Evolutionary conservation across 2,888 invertebrate genomes (phyloP).

Genomic region (Dicyrtoma fusca): DNA sequence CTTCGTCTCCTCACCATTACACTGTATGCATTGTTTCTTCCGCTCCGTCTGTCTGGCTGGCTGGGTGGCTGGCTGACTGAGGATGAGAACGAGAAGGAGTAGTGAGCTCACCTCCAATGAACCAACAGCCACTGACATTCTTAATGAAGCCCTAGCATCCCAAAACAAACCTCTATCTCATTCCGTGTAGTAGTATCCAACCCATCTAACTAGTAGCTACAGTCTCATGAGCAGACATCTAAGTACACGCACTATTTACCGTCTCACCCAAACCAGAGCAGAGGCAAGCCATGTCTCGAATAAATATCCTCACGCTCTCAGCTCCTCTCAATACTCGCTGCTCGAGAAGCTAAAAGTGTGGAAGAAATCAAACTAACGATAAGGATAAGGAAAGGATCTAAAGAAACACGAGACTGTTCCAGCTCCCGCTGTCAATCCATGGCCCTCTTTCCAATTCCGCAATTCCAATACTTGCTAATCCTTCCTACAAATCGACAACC

Average conservation of each 20-base stretch:
- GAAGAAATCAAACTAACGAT: too few species aligned
- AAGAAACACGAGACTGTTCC: too few species aligned
- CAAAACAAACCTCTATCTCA: not conserved
- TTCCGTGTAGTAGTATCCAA: not conserved
- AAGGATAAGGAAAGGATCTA: too few species aligned
- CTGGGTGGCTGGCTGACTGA: not conserved
- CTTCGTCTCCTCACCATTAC: not conserved
- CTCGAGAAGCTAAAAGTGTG: too few species aligned
- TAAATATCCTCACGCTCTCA: not conserved
- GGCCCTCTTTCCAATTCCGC: not conserved
- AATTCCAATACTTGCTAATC: not conserved
- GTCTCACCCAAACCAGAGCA: too few species aligned
- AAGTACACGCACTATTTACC: not conserved
- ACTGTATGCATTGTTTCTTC: slow-evolving; percentile 13
- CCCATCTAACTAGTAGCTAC: not conserved
- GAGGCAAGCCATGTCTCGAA: too few species aligned
- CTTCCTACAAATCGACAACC: slow-evolving; percentile 9
- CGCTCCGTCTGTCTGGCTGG: not conserved
- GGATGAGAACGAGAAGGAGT: not conserved
- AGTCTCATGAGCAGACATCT: not conserved
- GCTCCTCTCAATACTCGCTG: not conserved
- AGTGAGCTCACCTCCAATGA: not conserved
- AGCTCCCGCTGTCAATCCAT: not conserved
- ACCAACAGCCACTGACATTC: slow-evolving; percentile 3
- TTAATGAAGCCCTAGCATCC: slow-evolving; percentile 14